Evolutionary conservation across 2,797 vertebrate species (phyloP).

Genomic region (Sternarchorhynchus goeldii): DNA sequence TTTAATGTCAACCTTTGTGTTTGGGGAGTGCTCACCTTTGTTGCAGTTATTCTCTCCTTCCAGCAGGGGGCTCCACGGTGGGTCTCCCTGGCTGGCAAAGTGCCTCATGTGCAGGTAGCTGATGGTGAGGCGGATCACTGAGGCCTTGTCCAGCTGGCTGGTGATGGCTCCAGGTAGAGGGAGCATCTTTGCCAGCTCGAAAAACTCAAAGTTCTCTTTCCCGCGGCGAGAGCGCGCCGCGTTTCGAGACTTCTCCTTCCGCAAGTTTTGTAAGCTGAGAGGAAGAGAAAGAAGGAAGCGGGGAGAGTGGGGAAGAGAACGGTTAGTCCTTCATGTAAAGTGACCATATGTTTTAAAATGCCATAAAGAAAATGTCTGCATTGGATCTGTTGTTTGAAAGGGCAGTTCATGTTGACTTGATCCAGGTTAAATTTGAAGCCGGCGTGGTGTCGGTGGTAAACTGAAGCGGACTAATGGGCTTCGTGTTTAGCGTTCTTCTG

Average conservation of each 20-base stretch:
- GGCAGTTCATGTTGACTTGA: too few relatives aligned
- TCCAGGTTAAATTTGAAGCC: too few relatives aligned
- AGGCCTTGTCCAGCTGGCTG: constrained; percentile 91
- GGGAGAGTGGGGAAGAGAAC: background rate
- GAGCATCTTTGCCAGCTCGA: constrained; percentile 89
- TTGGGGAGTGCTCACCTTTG: constrained; percentile 70
- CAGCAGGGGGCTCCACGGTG: constrained; percentile 82
- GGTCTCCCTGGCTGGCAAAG: constrained; percentile 87
- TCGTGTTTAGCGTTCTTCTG: too few relatives aligned
- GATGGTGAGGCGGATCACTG: constrained; percentile 89
- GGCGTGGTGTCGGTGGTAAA: too few relatives aligned
- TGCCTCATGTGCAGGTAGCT: constrained; percentile 90
- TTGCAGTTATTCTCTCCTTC: constrained; percentile 78
- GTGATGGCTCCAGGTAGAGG: constrained; percentile 89
- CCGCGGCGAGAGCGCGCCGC: constrained; percentile 88
- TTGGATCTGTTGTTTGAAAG: too few relatives aligned
- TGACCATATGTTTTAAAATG: too few relatives aligned
- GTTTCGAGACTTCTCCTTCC: constrained; percentile 91
- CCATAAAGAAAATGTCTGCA: too few relatives aligned
- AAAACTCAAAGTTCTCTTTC: constrained; percentile 93
- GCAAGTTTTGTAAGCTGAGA: constrained; percentile 84
- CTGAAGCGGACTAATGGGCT: too few relatives aligned
- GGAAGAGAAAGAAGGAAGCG: background rate
- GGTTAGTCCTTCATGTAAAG: too few relatives aligned
- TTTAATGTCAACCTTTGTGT: background rate